Evolutionary conservation across 2,888 invertebrate genomes (phyloP).

Genomic region (Chironomus tentans): DNA sequence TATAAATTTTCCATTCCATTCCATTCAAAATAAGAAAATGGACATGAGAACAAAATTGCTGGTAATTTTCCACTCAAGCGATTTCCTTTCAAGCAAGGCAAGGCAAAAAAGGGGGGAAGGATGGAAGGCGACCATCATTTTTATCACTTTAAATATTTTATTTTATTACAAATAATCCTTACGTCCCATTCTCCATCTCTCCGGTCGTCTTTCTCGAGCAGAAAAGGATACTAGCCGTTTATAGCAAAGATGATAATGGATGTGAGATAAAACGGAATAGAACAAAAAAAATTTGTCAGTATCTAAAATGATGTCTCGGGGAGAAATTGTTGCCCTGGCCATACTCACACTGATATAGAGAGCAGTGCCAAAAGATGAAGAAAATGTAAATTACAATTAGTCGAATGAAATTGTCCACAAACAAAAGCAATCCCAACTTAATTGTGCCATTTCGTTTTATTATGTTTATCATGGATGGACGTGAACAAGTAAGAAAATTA

Average conservation of each 20-base stretch:
- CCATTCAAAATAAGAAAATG: neutral
- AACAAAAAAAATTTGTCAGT: neutral
- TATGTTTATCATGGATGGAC: neutral
- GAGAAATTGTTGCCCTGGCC: neutral
- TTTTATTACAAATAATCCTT: conserved; percentile 19
- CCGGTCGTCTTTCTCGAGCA: neutral
- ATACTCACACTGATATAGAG: neutral
- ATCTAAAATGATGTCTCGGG: neutral
- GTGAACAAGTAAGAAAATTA: neutral
- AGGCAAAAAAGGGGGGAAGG: neutral
- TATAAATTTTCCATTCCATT: neutral
- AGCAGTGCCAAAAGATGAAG: neutral
- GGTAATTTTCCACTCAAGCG: conserved; percentile 24
- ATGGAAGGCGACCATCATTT: neutral
- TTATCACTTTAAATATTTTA: conserved; percentile 24
- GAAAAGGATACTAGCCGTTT: conserved; percentile 1
- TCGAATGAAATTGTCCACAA: neutral
- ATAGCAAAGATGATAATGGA: conserved; percentile 9
- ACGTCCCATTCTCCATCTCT: neutral
- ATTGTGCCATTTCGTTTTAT: neutral
- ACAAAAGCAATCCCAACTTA: neutral
- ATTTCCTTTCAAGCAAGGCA: neutral
- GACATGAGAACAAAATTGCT: conserved; percentile 12
- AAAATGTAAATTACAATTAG: neutral
- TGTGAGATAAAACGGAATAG: conserved; percentile 6